Base-by-base conservation (phyloP, 2,797 vertebrate genomes). In the Chelon labrosus region DNA sequence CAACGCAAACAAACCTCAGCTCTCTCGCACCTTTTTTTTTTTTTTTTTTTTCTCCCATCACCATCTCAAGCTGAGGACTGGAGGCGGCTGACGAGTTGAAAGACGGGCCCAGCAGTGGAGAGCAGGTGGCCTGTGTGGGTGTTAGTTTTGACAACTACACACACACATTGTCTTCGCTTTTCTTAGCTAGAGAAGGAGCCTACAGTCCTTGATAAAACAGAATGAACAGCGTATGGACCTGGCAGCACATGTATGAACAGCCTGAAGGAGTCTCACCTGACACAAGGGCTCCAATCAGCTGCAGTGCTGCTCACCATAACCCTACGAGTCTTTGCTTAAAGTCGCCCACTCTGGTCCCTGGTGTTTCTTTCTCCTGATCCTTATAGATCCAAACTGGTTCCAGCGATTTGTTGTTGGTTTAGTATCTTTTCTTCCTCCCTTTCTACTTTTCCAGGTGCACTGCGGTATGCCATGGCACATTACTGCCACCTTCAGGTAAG, bases 131-230 rank as follows among this genome's bases (percentile, higher is more conserved):
- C 58, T 57, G 60, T 42, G 80, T 71, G 41, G 70, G 75, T 83
- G 82, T 47, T 55, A 55, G 60, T 70, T 85, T 61, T 66, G 65
- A 85, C 54, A 80, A 51, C 14, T 59, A 27, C 25, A 27, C 35
- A 44, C 31, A 52, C 44, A 52, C 50, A 42, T 41, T 60, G 25
- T 55, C 37, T 44, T 58, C 54, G 53, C 5, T 60, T 68, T 51
- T 51, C 58, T 69, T 25, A 27, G 20, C 63, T 22, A 9, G 38
- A 68, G 51, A 50, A 16, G 65, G 73, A 41, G 49, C 20, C n/a
- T 35, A 6, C 17, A 42, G 49, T 72, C 42, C n/a, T 54, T 49
- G 31, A 54, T 70, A 27, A 56, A 5, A 35, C 25, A 57, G 31
- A 63, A 50, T 41, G 20, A 31, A 49, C 10, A 10, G 12, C 39